These are phyloP conservation scores for Microcaecilia unicolor DNA, from an alignment of 2,797 vertebrate species.

Conservation along the genomic window DNA sequence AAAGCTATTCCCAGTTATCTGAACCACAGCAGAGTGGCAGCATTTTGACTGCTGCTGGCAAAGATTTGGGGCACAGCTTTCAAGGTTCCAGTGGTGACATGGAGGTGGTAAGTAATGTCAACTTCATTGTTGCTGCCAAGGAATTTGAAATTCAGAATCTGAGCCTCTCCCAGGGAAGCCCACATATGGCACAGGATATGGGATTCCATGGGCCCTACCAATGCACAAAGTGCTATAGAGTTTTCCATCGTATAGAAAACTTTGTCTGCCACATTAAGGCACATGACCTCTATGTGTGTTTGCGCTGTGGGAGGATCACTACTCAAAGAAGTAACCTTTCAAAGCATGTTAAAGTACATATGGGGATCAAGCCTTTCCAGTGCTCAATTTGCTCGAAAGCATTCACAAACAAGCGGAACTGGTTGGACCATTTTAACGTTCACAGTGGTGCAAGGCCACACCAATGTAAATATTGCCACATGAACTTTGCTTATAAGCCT, in stretches of 20 bases:
- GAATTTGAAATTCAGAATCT: not conserved
- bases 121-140: not conserved
- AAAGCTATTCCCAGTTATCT: too few species aligned
- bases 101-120: not conserved
- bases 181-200: not conserved
- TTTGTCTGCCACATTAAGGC: constrained; percentile 49
- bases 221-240: constrained; percentile 42
- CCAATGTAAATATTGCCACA: constrained; percentile 30
- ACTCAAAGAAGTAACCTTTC: constrained; percentile 44
- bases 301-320: constrained; percentile 49
- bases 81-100: constrained; percentile 2
- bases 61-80: too few species aligned
- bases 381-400: constrained; percentile 50
- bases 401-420: constrained; percentile 42
- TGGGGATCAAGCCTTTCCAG: constrained; percentile 43
- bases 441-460: constrained; percentile 36
- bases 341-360: constrained; percentile 37
- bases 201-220: constrained; percentile 41
- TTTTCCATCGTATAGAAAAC: constrained; percentile 48
- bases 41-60: too few species aligned
- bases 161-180: not conserved
- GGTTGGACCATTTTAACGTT: constrained; percentile 51
- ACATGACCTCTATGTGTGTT: constrained; percentile 44
- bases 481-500: constrained; percentile 32
- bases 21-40: too few species aligned